These are phyloP conservation scores for Salpingus planirostris DNA, from an alignment of 2,888 invertebrate species.

Conservation along the genomic window DNA sequence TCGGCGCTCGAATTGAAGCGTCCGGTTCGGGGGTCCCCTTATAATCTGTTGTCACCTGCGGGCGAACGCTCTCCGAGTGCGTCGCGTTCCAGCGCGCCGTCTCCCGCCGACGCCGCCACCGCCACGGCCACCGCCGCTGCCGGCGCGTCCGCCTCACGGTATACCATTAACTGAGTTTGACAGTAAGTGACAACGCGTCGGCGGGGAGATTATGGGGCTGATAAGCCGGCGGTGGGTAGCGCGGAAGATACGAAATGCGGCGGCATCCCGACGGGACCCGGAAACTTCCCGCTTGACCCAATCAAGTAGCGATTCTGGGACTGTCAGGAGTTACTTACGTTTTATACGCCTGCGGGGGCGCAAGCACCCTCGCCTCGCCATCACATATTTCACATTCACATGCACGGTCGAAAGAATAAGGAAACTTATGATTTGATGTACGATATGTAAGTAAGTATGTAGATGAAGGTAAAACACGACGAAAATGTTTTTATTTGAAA, in stretches of 20 bases:
- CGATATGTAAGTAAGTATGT: conserved; percentile 17
- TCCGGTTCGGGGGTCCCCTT: conserved; percentile 9
- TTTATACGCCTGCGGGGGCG: conserved; percentile 32
- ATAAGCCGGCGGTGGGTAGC: conserved; percentile 9
- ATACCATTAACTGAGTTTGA: conserved; percentile 15
- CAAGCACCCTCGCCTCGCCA: conserved; percentile 18
- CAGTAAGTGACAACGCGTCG: conserved; percentile 15
- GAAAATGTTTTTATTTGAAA: conserved; percentile 12
- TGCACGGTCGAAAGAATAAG: conserved; percentile 23
- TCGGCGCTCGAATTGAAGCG: no score
- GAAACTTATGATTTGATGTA: conserved; percentile 26
- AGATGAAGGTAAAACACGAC: conserved; percentile 10
- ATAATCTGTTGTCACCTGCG: conserved; percentile 15
- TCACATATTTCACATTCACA: conserved; percentile 19
- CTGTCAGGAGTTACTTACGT: conserved; percentile 36
- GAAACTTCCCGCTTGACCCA: conserved; percentile 28
- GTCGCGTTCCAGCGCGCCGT: no score
- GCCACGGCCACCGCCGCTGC: no score
- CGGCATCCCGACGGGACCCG: conserved; percentile 12
- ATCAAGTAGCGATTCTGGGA: conserved; percentile 35
- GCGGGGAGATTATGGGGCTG: conserved; percentile 12
- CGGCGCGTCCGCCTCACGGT: no score
- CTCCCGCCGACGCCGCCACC: no score
- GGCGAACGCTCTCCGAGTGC: conserved; percentile 5
- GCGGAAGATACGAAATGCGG: conserved; percentile 10